Evolutionary conservation across 2,113 vertebrate species (phyloP), one percentile per base, ranked within the genome.

Genomic region (Phaethon lepturus): DNA sequence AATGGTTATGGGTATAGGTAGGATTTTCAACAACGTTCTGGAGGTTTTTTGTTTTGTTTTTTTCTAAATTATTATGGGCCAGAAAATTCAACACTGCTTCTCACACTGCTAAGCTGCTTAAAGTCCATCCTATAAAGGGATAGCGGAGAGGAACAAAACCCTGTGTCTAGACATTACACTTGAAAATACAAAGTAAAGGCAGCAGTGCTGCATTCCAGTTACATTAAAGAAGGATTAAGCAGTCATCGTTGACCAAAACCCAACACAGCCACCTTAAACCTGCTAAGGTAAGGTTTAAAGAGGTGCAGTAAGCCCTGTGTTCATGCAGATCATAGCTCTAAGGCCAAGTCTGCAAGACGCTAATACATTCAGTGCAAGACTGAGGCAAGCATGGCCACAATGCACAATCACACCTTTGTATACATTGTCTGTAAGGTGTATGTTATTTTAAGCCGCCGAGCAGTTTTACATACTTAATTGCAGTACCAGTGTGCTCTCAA

Each of bases 121-220:
- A 28, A n/a, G 9, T n/a, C 33, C 58, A 56, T 15, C 31, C n/a
- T 50, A 49, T 24, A 47, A 55, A 50, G 18, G 11, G 28, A 63
- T 18, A 90, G 42, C 2, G 6, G 33, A 42, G 38, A 26, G 13
- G 0, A 1, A 42, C 67, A 74, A 64, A 2, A 0, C 0, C 10
- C 66, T 45, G 7, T 20, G 33, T 72, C 20, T 60, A 71, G 50
- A 62, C 6, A 31, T 29, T 40, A 44, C 4, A 1, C 45, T 77
- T 78, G 50, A 88, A 87, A 90, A 71, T 29, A 62, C 23, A 29
- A 56, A 91, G 10, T 64, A 60, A 73, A 92, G 58, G 62, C 13
- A 67, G 26, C 24, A 58, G 29, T 2, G 1, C 31, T 63, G 16
- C 47, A 63, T 82, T 75, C 47, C 64, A 75, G 10, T 58, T 90